phyloP scores from a whole-genome alignment of 2,113 vertebrate genomes.

The Aphelocoma coerulescens region DNA sequence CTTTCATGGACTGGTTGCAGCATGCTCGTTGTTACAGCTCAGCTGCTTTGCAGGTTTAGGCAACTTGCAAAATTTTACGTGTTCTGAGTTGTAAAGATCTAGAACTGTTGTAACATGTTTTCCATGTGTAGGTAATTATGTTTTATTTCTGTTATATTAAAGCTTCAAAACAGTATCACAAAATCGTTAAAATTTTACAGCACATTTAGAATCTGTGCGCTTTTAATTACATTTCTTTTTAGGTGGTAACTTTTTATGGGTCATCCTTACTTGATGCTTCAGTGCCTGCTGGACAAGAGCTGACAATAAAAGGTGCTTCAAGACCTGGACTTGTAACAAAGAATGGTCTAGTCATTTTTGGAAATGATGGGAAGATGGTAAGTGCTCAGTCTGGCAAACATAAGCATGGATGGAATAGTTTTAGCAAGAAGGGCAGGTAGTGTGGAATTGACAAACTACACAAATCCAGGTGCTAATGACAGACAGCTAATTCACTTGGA shows the following conservation, averaged over 20 bases:
- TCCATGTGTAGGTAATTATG: background rate
- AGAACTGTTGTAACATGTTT: background rate
- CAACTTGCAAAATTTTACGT: background rate
- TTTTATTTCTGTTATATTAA: background rate
- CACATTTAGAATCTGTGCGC: background rate
- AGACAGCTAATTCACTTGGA: background rate
- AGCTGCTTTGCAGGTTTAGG: background rate
- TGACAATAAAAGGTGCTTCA: slow-evolving; percentile 79
- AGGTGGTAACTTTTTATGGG: slow-evolving; percentile 85
- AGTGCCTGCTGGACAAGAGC: slow-evolving; percentile 76
- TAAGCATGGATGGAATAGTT: background rate
- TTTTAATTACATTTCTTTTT: slow-evolving; percentile 5
- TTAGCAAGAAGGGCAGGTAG: background rate
- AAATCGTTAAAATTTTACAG: background rate
- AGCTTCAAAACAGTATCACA: background rate
- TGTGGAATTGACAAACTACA: background rate
- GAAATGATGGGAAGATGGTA: slow-evolving; percentile 87
- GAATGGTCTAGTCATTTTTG: slow-evolving; percentile 84
- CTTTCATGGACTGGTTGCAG: background rate
- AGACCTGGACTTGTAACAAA: slow-evolving; percentile 83
- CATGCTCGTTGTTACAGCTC: background rate
- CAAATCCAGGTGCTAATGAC: background rate
- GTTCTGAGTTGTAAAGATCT: background rate
- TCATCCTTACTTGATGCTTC: slow-evolving; percentile 77
- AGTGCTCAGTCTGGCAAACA: slow-evolving; percentile 20